Conservation (phyloP, 2,888 invertebrate species). For the Autographa gamma region DNA sequence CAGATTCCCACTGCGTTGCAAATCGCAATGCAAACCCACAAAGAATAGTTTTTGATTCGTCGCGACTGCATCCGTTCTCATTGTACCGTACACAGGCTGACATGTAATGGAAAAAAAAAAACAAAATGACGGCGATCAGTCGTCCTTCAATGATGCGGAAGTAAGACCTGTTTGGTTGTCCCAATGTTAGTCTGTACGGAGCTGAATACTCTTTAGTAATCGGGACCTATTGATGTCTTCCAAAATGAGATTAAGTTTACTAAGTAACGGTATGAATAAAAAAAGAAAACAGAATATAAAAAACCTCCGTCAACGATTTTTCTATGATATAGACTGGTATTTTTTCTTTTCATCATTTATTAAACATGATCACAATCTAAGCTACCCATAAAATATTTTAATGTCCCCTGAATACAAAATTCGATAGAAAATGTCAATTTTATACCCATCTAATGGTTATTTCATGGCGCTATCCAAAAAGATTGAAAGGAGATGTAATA, state of each 20-base stretch:
- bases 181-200: slow-evolving; percentile 17
- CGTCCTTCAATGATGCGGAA: slow-evolving; percentile 55
- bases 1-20: slow-evolving; percentile 45
- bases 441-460: background rate
- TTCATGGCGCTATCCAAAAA: background rate
- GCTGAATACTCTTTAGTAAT: slow-evolving; percentile 15
- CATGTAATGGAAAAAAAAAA: slow-evolving; percentile 31
- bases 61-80: slow-evolving; percentile 47
- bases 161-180: slow-evolving; percentile 24
- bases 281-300: too few relatives aligned
- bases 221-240: background rate
- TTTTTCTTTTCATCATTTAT: too few relatives aligned
- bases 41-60: slow-evolving; percentile 51
- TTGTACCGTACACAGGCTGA: slow-evolving; percentile 44
- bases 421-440: background rate
- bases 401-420: too few relatives aligned
- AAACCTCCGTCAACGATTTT: too few relatives aligned
- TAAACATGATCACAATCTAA: too few relatives aligned
- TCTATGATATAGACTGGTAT: too few relatives aligned
- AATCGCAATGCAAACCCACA: slow-evolving; percentile 40
- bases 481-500: background rate
- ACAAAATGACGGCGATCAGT: slow-evolving; percentile 31
- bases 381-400: too few relatives aligned
- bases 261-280: too few relatives aligned
- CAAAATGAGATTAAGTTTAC: background rate